Conservation (phyloP, 2,797 vertebrate genomes). For the Sebastes miniatus region DNA sequence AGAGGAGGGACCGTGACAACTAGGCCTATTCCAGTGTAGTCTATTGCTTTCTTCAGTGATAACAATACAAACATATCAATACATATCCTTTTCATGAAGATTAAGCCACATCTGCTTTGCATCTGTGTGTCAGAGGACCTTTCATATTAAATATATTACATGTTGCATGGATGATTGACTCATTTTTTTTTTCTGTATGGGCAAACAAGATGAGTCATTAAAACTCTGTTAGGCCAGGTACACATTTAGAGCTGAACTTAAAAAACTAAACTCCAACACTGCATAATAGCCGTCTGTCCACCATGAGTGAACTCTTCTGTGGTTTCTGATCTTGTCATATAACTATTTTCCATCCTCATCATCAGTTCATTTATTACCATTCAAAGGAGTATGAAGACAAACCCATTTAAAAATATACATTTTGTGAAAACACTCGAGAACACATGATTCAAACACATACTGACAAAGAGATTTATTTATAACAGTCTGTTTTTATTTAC, state of each 20-base stretch:
- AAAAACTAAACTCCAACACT: background rate
- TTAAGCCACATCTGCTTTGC: rapidly evolving
- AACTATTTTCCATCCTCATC: background rate
- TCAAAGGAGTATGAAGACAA: background rate
- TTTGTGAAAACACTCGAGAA: too few relatives aligned
- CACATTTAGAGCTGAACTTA: background rate
- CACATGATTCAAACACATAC: background rate
- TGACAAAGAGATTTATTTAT: background rate
- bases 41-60: too few relatives aligned
- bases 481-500: conserved; percentile 17
- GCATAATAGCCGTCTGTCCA: background rate
- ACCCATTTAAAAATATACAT: background rate
- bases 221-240: background rate
- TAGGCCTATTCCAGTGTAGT: background rate
- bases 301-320: background rate
- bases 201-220: background rate
- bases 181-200: background rate
- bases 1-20: rapidly evolving
- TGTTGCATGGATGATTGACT: background rate
- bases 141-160: background rate
- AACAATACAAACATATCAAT: background rate
- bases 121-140: background rate
- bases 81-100: background rate
- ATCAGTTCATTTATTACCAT: background rate
- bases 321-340: background rate